Base-by-base conservation (phyloP, 2,888 invertebrate species). In the Perizoma affinitatum region DNA sequence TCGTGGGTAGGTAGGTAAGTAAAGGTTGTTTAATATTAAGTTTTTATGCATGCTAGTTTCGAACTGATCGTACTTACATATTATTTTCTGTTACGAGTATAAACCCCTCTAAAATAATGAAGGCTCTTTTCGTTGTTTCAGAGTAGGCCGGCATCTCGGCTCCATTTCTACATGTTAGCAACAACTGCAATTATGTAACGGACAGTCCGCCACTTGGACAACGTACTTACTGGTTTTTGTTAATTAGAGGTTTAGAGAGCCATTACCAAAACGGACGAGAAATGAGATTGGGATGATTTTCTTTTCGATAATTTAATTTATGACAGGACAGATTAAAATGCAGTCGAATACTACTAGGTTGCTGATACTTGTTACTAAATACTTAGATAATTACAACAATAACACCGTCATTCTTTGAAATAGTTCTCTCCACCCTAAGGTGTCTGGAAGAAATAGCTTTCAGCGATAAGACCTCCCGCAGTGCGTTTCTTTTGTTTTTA, bases 151-250 rank as follows among this genome's bases (percentile, higher is more conserved):
- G 22, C 63, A 66, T 67, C 70, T 69, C 71, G 67, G 70, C 75
- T 67, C 74, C 73, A 81, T 80, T 81, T 79, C 80, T 22, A 78
- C 74, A 75, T 72, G 70, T 66, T 65, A 69, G 65, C 73, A 75
- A 84, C 85, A 80, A 80, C 70, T 80, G 78, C 80, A 82, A 83
- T 86, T 84, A 84, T 79, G 81, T 83, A 84, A 84, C 80, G 73
- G 78, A 74, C 72, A 69, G 75, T 67, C 63, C 58, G 58, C 65
- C 63, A 66, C 71, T 68, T 58, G 63, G 64, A 63, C 69, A 68
- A 22, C 22, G 22, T 1, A 22, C 22, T 3, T 22, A 22, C 22
- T 22, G 22, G 22, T 22, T 22, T 22, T 22, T 22, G 57, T 63
- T 67, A 69, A 67, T 69, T 66, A 67, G 56, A 67, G 66, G 64